phyloP scores from a whole-genome alignment of 2,888 invertebrate genomes.

The Ochropacha duplaris region DNA sequence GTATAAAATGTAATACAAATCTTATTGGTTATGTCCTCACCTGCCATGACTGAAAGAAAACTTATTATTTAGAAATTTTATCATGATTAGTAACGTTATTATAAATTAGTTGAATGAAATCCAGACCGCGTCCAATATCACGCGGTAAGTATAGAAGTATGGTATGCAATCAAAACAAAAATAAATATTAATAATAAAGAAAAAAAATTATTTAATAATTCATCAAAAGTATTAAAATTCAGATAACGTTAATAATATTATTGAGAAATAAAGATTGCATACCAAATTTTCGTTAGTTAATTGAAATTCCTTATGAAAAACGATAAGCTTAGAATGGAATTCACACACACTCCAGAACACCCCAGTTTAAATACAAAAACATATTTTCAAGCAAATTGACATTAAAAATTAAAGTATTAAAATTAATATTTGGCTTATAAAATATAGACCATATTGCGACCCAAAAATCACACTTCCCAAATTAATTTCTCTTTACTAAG shows the following conservation, averaged over 20 bases:
- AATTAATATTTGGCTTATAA: background rate
- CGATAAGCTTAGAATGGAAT: background rate
- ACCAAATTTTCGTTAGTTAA: background rate
- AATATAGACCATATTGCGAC: background rate
- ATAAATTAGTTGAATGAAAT: background rate
- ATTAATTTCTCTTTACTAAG: too few relatives aligned
- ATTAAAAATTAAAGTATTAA: background rate
- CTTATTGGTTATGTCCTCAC: constrained; percentile 42
- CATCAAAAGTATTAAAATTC: too few relatives aligned
- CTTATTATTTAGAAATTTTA: constrained; percentile 24
- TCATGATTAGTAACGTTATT: background rate
- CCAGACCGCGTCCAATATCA: background rate
- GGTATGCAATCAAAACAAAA: background rate
- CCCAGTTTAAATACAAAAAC: too few relatives aligned
- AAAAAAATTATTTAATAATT: too few relatives aligned
- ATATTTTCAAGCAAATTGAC: too few relatives aligned
- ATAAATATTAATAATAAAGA: too few relatives aligned
- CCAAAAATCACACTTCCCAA: background rate
- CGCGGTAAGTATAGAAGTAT: background rate
- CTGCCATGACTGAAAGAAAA: constrained; percentile 59
- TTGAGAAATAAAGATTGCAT: background rate
- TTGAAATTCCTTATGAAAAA: background rate
- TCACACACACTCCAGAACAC: background rate
- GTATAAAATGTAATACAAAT: constrained; percentile 21
- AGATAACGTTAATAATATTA: too few relatives aligned